Conservation (phyloP, 2,113 vertebrate species). For the Poeciliopsis turrubarensis region DNA sequence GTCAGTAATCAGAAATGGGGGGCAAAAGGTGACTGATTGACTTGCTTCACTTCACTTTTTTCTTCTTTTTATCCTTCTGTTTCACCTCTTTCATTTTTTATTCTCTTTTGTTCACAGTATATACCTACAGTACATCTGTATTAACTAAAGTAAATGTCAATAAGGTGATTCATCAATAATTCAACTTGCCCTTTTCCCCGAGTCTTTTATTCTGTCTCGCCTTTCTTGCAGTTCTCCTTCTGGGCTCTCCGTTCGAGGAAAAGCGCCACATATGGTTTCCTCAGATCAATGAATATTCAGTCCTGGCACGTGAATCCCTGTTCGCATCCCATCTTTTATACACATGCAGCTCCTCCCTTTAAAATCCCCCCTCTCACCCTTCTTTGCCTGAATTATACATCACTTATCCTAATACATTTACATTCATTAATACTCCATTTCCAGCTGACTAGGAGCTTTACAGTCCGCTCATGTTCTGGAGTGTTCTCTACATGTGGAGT, state of each 20-base stretch:
- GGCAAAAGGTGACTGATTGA: slow-evolving; percentile 49
- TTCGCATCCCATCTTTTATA: slow-evolving; percentile 60
- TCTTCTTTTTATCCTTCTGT: slow-evolving; percentile 4
- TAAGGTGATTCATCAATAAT: slow-evolving; percentile 58
- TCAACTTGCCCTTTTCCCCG: slow-evolving; percentile 45
- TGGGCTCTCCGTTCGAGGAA: slow-evolving; percentile 31
- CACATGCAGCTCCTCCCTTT: slow-evolving; percentile 34
- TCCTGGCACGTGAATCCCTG: slow-evolving; percentile 56
- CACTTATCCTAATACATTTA: slow-evolving; percentile 77
- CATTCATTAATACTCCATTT: slow-evolving; percentile 76
- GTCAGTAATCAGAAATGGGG: slow-evolving; percentile 58
- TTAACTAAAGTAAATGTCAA: slow-evolving; percentile 61
- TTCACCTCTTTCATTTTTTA: slow-evolving; percentile 2
- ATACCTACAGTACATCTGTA: slow-evolving; percentile 32
- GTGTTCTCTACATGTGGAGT: slow-evolving; percentile 57
- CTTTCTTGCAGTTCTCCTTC: slow-evolving; percentile 19
- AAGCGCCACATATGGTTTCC: slow-evolving; percentile 46
- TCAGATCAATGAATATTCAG: slow-evolving; percentile 72
- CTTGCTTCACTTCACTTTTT: slow-evolving; percentile 40
- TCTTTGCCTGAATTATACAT: slow-evolving; percentile 75
- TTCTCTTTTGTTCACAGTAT: slow-evolving; percentile 9
- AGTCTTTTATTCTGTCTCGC: slow-evolving; percentile 22
- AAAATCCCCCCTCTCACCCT: slow-evolving; percentile 15
- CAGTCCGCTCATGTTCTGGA: slow-evolving; percentile 58
- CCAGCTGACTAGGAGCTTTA: slow-evolving; percentile 74